These are phyloP conservation scores for Amblyraja radiata DNA, from an alignment of 2,797 vertebrate species.

Conservation along the genomic window DNA sequence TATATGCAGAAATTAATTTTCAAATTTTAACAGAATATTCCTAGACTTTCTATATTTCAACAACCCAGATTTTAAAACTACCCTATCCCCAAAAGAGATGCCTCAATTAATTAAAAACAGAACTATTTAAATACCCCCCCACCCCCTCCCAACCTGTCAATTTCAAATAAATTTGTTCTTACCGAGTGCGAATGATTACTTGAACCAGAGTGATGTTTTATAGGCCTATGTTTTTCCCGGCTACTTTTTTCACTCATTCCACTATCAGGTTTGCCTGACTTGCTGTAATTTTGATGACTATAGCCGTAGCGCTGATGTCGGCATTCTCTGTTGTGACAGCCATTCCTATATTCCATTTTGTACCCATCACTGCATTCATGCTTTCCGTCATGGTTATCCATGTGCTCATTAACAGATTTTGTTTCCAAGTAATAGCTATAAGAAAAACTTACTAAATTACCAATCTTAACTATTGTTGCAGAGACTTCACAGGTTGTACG, in stretches of 20 bases:
- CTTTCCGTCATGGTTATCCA: constrained; percentile 64
- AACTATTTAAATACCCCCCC: constrained; percentile 23
- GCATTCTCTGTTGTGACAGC: constrained; percentile 62
- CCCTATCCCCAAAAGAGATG: background rate
- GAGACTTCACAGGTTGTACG: constrained; percentile 45
- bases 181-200: constrained; percentile 75
- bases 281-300: constrained; percentile 84
- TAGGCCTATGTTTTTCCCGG: constrained; percentile 64
- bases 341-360: constrained; percentile 64
- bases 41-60: background rate
- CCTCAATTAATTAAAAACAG: constrained; percentile 22
- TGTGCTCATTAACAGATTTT: constrained; percentile 68
- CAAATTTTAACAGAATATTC: constrained; percentile 13
- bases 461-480: constrained; percentile 35
- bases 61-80: constrained; percentile 12
- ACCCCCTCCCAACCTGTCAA: background rate
- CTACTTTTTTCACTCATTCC: constrained; percentile 67
- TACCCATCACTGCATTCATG: constrained; percentile 62
- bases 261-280: constrained; percentile 66
- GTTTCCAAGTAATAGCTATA: constrained; percentile 80
- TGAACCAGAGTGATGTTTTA: constrained; percentile 62
- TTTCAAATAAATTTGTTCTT: constrained; percentile 53
- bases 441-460: constrained; percentile 55
- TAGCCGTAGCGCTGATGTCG: constrained; percentile 34
- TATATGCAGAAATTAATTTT: background rate